phyloP scores from a whole-genome alignment of 1,140 invertebrate species.

The Brachystomella parvula region DNA sequence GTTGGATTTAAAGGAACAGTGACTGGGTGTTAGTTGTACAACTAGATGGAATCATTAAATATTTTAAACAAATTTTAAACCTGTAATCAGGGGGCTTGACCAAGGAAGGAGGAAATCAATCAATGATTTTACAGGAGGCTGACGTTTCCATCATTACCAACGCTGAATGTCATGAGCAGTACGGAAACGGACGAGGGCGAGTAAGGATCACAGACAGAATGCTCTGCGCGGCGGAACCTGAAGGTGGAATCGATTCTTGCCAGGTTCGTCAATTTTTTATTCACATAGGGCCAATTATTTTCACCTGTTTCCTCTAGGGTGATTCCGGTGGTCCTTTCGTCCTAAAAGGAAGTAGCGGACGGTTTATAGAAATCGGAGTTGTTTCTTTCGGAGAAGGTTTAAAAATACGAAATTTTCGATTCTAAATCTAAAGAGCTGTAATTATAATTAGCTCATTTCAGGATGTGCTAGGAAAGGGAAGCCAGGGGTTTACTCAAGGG shows the following conservation, averaged over 20 bases:
- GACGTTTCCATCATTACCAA: constrained; percentile 30
- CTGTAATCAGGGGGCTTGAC: constrained; percentile 4
- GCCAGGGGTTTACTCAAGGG: constrained; percentile 31
- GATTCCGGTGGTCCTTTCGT: constrained; percentile 31
- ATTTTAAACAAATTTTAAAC: not conserved
- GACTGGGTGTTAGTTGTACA: constrained; percentile 10
- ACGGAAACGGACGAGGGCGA: constrained; percentile 17
- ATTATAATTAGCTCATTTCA: constrained; percentile 1
- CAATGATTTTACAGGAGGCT: constrained; percentile 21
- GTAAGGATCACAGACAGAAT: constrained; percentile 17
- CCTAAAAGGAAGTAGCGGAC: not conserved
- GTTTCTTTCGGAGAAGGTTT: constrained; percentile 31
- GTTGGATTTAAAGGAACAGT: constrained; percentile 22
- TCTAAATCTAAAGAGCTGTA: not conserved
- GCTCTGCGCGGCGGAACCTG: constrained; percentile 29
- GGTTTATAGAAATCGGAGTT: constrained; percentile 28
- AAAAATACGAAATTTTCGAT: not conserved
- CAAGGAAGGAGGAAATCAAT: constrained; percentile 26
- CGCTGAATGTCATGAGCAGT: constrained; percentile 29
- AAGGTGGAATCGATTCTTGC: constrained; percentile 30
- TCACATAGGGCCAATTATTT: not conserved
- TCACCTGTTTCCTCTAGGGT: constrained; percentile 15
- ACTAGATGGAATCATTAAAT: not conserved
- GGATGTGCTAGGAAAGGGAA: constrained; percentile 25
- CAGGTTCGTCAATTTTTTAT: constrained; percentile 12